Evolutionary conservation across 2,888 invertebrate species (phyloP).

Genomic region (Cantharis lateralis): DNA sequence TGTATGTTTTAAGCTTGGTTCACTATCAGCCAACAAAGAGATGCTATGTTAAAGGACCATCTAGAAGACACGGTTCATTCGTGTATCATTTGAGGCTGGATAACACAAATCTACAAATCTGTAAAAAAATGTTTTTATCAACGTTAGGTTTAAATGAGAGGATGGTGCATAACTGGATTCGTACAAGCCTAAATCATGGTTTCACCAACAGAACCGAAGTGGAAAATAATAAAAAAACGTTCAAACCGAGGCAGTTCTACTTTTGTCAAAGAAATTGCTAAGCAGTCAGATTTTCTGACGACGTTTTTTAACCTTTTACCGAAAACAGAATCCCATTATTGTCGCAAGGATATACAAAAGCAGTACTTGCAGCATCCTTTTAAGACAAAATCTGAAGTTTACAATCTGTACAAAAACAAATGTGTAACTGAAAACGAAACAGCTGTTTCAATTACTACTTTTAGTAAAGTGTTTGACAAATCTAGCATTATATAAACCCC

Average conservation of each 20-base stretch:
- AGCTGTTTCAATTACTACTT: neutral
- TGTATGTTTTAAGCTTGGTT: neutral
- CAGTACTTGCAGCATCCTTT: neutral
- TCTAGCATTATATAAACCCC: neutral
- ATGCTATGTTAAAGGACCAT: no score
- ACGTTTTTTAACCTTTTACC: neutral
- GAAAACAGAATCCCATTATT: neutral
- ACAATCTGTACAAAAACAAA: neutral
- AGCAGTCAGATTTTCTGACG: neutral
- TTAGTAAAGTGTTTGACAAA: neutral
- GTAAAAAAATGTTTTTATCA: conserved; percentile 13
- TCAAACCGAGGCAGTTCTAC: neutral
- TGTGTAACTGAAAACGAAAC: neutral
- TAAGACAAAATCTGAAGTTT: neutral
- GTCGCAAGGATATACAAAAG: neutral
- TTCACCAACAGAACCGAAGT: neutral
- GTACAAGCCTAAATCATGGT: neutral
- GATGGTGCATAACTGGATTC: conserved; percentile 11
- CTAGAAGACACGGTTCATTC: conserved; percentile 9
- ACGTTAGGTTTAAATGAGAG: conserved; percentile 10
- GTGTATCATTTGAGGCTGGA: conserved; percentile 11
- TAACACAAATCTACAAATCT: neutral
- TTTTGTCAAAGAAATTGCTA: neutral
- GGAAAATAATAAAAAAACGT: neutral
- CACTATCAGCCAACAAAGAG: no score